A percentile compares a stretch with the other conserved stretches of the same genome.
Conservation (phyloP, 2,797 vertebrate species). For the Esox lucius region DNA sequence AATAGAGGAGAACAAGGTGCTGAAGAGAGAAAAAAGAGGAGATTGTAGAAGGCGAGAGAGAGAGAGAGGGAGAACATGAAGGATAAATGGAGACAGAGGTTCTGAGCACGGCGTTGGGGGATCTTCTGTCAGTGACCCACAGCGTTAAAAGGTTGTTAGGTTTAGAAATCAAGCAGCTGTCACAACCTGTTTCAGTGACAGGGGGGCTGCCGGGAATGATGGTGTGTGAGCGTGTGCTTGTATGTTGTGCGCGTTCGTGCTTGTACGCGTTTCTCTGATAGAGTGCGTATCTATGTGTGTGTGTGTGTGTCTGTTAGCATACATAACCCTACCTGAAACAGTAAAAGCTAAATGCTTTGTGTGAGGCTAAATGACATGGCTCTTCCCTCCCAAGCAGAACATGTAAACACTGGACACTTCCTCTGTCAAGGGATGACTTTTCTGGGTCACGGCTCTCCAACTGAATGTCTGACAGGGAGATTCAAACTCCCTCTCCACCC, state of each 20-base stretch:
- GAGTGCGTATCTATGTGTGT: not conserved
- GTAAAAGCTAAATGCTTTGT: constrained; percentile 32
- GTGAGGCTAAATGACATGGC: constrained; percentile 21
- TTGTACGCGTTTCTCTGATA: not conserved
- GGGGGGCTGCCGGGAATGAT: not conserved
- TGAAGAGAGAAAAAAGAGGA: constrained; percentile 13
- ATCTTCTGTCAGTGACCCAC: constrained; percentile 43
- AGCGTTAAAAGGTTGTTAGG: constrained; percentile 52
- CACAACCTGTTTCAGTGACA: constrained; percentile 36
- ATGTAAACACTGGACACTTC: constrained; percentile 56
- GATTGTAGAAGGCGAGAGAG: constrained; percentile 3
- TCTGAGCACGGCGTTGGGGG: constrained; percentile 36
- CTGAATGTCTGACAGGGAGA: constrained; percentile 40
- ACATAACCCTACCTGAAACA: constrained; percentile 9
- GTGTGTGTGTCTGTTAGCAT: constrained; percentile 14
- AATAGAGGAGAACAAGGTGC: constrained; percentile 10
- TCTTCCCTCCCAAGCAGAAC: constrained; percentile 20
- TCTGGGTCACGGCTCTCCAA: constrained; percentile 55
- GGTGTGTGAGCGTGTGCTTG: constrained; percentile 13
- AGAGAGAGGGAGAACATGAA: not conserved
- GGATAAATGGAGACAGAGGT: not conserved
- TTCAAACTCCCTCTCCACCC: constrained; percentile 38
- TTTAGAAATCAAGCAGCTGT: constrained; percentile 37
- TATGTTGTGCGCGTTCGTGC: not conserved
- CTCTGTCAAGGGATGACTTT: constrained; percentile 44